Evolutionary conservation across 2,888 invertebrate genomes (phyloP), one percentile per base, ranked within the genome.

Genomic region (Sarcophaga variegata): DNA sequence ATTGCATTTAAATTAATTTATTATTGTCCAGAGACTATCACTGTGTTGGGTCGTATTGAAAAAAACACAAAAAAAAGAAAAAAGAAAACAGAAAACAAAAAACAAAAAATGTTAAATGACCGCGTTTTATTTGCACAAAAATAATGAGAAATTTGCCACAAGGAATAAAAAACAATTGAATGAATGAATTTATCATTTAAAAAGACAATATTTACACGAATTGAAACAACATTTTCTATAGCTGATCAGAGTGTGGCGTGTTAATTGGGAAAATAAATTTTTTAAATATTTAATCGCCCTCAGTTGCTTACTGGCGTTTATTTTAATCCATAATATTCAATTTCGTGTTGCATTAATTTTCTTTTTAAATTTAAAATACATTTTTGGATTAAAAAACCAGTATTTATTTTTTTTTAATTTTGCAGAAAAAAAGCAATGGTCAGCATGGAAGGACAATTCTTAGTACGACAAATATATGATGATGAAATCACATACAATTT

Each of bases 401-500:
- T 54, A 2, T 54, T 17, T 54, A 4, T 54, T 76, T 66, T n/a
- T 66, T n/a, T 27, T 67, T 20, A 88, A 88, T 82, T 45, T 88
- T 94, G 45, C 92, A 99, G 98, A 93, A 97, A 97, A 95, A 97
- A 97, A 93, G 98, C 98, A 0, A 97, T 97, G 83, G 96, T 99
- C 77, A 95, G 96, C 84, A 98, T 99, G 98, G 98, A 99, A 91
- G 98, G 98, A 2, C 98, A 98, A 90, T 99, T 99, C 93, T 94
- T 99, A 89, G 98, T 98, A 17, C 95, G 98, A 14, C 97, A 98
- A 94, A 97, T 98, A 90, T 99, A 99, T 93, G 98, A 98, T 90
- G 99, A 99, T 92, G 97, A 98, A 93, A 96, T 98, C 86, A 98
- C 99, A 0, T 99, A 98, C 94, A 98, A 98, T 92, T 94, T 99